These are phyloP conservation scores for Trididemnum clinides DNA, from an alignment of 23 tunicate species.

Conservation along the genomic window DNA sequence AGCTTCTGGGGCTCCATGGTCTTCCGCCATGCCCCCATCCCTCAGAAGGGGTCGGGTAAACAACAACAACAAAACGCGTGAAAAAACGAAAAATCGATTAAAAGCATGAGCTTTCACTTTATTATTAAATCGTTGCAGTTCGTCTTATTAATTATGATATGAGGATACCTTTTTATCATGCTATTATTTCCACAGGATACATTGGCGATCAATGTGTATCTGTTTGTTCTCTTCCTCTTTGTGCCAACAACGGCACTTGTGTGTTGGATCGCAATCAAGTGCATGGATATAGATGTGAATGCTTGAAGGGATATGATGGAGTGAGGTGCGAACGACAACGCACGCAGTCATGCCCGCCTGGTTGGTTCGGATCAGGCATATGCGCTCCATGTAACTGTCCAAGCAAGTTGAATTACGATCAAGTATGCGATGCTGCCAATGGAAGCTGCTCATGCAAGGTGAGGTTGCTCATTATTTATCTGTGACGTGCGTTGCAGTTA, in stretches of 20 bases:
- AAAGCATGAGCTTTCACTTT: too few species aligned
- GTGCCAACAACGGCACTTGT: conserved; percentile 48
- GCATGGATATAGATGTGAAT: conserved; percentile 71
- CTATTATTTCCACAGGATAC: conserved; percentile 78
- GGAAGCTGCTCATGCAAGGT: conserved; percentile 83
- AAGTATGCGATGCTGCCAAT: conserved; percentile 34
- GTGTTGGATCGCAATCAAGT: background rate
- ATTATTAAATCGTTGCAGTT: too few species aligned
- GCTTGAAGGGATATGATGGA: conserved; percentile 53
- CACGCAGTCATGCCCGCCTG: conserved; percentile 59
- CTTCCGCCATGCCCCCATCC: too few species aligned
- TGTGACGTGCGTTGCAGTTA: background rate
- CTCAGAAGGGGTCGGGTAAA: too few species aligned
- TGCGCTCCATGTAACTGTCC: conserved; percentile 92
- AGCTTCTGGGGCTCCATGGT: too few species aligned
- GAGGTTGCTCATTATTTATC: too few species aligned
- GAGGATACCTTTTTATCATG: too few species aligned
- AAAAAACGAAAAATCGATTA: too few species aligned
- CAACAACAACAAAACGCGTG: too few species aligned
- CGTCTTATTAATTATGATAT: too few species aligned
- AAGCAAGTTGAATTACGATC: conserved; percentile 53
- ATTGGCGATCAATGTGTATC: conserved; percentile 65
- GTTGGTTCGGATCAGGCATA: conserved; percentile 65
- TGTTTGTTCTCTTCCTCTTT: conserved; percentile 49
- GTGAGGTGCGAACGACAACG: conserved; percentile 30